Base-by-base conservation (phyloP, 2,888 invertebrate genomes). In the Perizoma affinitatum region DNA sequence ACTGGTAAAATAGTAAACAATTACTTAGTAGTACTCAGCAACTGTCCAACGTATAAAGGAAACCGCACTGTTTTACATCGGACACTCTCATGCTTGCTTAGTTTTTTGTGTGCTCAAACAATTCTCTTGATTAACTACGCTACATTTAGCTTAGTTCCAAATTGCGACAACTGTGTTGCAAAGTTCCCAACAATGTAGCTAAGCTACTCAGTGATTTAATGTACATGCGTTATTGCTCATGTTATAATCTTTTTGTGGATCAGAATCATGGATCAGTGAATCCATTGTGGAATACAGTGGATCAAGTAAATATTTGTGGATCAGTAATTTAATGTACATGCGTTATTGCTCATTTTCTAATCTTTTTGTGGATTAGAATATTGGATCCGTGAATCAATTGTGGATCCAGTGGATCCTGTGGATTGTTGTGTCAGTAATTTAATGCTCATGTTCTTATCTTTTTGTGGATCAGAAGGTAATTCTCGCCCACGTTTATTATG, bases 101-200 rank as follows among this genome's bases (percentile, higher is more conserved):
- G 55, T 58, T 65, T 65, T 61, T 65, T 60, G 62, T 61, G 54
- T 54, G 51, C 54, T 54, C 51, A 57, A 61, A 64, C 61, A 43
- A 35, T 55, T 65, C 64, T 54, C 60, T 63, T 61, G 64, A 65
- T 67, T 61, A 67, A 67, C 58, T 54, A 46, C 58, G 56, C 62
- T 52, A 35, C 62, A 56, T 63, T 67, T 53, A 65, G 63, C 65
- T 67, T 56, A 55, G 60, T 61, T 54, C 53, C 58, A 64, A 62
- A 64, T 62, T 60, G 64, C 57, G 60, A 54, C 62, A 58, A 62
- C 58, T 58, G 62, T 58, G 55, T 55, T 52, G 48, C 55, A 49
- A 49, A 59, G 45, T 55, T 58, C 38, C 42, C 6, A 45, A 63
- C 58, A 59, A 44, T 58, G 52, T 58, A 44, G 22, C 46, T 11